Evolutionary conservation across 2,797 vertebrate species (phyloP).

Genomic region (Pseudomugil tenellus): DNA sequence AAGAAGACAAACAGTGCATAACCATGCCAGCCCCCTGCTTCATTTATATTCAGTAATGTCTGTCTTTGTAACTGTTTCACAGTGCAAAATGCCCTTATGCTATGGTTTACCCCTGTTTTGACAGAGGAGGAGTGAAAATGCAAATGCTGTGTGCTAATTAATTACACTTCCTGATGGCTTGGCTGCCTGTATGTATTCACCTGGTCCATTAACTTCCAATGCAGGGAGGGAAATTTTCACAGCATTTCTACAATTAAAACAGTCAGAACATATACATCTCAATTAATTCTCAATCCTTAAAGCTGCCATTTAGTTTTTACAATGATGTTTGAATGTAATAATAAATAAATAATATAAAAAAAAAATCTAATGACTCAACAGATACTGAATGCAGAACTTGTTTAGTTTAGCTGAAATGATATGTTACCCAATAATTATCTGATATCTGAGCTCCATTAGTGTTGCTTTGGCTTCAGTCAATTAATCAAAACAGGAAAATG

Average conservation of each 20-base stretch:
- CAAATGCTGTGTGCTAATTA: conserved; percentile 56
- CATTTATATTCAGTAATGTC: conserved; percentile 26
- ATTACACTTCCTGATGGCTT: conserved; percentile 55
- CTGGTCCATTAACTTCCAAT: conserved; percentile 71
- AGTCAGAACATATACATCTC: conserved; percentile 43
- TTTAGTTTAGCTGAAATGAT: conserved; percentile 33
- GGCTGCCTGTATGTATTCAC: conserved; percentile 54
- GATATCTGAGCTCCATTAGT: conserved; percentile 34
- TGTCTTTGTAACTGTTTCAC: conserved; percentile 23
- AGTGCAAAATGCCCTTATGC: conserved; percentile 27
- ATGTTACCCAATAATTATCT: conserved; percentile 18
- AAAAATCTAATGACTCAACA: conserved; percentile 28
- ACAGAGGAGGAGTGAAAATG: conserved; percentile 39
- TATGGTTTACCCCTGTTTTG: conserved; percentile 25
- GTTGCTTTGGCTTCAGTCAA: conserved; percentile 43
- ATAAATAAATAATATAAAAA: background rate
- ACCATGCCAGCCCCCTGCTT: conserved; percentile 10
- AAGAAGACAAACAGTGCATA: conserved; percentile 31
- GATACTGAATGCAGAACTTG: conserved; percentile 29
- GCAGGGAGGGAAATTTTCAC: conserved; percentile 45
- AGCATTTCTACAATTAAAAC: conserved; percentile 54
- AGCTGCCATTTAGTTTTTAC: conserved; percentile 59
- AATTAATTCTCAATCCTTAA: conserved; percentile 46
- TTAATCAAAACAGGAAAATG: conserved; percentile 40
- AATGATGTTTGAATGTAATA: conserved; percentile 22